Evolutionary conservation across 2,888 invertebrate species (phyloP), one percentile per base, ranked within the genome.

Genomic region (Smittia aterrima): DNA sequence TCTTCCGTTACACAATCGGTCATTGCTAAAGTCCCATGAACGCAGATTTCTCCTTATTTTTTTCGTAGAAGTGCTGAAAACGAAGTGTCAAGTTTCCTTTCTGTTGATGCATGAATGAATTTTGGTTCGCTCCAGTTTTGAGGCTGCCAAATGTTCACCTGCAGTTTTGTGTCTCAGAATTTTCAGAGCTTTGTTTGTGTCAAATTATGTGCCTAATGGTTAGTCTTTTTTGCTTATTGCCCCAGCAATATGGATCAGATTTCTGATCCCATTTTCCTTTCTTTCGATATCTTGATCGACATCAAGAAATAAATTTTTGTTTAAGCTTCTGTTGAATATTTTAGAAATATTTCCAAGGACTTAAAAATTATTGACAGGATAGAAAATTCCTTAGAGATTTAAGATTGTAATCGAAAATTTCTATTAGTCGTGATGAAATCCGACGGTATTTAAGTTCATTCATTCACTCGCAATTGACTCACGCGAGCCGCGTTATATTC

Each of bases 131-230:
- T 24, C 7, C 24, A 11, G 1, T 27, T 62, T n/a, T 9, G 18
- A 66, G 18, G 66, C 24, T 66, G 58, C 16, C 58, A 58, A 58
- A 66, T 67, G 67, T 67, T 67, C 67, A 67, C 67, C 67, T 67
- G 67, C 67, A 41, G 41, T 41, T 67, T 58, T 58, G 18, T 9
- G 18, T 18, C 9, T 58, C 18, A 22, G 58, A 58, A n/a, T n/a
- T n/a, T 58, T 58, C 3, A 58, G 2, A 3, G 6, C 58, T 18
- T 58, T 58, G 58, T 58, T 58, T 58, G 58, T 20, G 58, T 58
- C 58, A 58, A 58, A 58, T 58, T 58, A 11, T 58, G 22, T 58
- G 20, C 58, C 11, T 20, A 58, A 58, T 58, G 18, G 58, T 58
- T 58, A 18, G 58, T 58, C 58, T 18, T 58, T 38, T 38, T 58